These are phyloP conservation scores for Aporrectodea caliginosa DNA, from an alignment of 1,140 invertebrate genomes.

Conservation along the genomic window DNA sequence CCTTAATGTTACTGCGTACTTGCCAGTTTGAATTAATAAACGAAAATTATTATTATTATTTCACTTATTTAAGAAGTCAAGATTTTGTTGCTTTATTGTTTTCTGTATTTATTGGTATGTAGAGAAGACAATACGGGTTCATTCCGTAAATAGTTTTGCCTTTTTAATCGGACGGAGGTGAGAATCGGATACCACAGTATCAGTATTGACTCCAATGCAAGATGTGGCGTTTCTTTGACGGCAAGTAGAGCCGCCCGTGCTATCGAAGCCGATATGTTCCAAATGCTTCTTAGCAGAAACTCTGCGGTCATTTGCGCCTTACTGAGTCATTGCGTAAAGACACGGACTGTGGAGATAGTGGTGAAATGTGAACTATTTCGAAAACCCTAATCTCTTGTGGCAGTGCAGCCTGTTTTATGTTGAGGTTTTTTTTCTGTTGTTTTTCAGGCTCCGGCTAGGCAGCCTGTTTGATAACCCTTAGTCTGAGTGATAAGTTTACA, in stretches of 20 bases:
- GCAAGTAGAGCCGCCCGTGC: too few species aligned
- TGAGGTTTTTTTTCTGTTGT: too few species aligned
- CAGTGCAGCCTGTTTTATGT: neutral
- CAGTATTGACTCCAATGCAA: too few species aligned
- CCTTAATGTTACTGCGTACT: too few species aligned
- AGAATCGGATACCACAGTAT: too few species aligned
- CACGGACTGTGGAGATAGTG: too few species aligned
- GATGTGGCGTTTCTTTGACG: too few species aligned
- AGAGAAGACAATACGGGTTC: neutral
- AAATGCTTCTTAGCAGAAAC: neutral
- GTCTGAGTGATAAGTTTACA: neutral
- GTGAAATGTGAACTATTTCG: neutral
- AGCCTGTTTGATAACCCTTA: neutral
- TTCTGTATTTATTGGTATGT: neutral
- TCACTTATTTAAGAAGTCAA: too few species aligned
- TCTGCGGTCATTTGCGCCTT: neutral
- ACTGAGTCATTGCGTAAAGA: too few species aligned
- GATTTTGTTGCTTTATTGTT: neutral
- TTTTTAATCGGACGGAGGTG: too few species aligned
- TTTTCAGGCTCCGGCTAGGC: neutral
- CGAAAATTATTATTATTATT: too few species aligned
- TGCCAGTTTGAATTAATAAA: too few species aligned
- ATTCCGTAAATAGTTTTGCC: neutral
- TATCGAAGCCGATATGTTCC: neutral
- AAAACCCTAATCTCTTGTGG: neutral